A percentile compares a stretch with the other conserved stretches of the same genome.
These are phyloP conservation scores for Falco peregrinus DNA, from an alignment of 2,797 vertebrate genomes.

Conservation along the genomic window DNA sequence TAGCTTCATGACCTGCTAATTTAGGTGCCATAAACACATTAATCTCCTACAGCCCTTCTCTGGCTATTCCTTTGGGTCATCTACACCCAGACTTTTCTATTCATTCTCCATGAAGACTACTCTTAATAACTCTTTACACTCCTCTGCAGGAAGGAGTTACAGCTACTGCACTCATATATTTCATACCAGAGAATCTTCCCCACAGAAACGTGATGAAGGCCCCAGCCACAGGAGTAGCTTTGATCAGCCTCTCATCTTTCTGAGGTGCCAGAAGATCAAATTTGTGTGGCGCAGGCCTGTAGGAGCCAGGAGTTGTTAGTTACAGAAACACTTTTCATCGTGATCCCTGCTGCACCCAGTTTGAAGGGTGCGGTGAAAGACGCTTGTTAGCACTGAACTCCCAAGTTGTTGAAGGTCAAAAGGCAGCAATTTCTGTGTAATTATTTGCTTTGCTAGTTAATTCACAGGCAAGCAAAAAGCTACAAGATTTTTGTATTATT, in stretches of 20 bases:
- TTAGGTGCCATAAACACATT: not conserved
- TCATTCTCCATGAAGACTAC: not conserved
- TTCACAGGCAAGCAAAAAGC: not conserved
- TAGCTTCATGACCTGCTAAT: not conserved
- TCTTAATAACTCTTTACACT: not conserved
- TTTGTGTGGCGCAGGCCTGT: rapidly evolving
- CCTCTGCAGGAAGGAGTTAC: not conserved
- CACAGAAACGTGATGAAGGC: not conserved
- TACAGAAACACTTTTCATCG: not conserved
- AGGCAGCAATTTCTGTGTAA: not conserved
- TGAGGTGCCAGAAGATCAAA: not conserved
- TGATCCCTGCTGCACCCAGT: not conserved
- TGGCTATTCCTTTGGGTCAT: not conserved
- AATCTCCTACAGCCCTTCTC: not conserved
- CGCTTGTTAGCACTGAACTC: not conserved
- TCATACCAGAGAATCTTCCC: not conserved
- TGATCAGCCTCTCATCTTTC: not conserved
- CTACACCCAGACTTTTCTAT: not conserved
- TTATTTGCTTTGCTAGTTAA: not conserved
- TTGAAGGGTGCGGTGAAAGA: not conserved
- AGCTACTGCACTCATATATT: not conserved
- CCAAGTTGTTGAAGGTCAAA: not conserved
- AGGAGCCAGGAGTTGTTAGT: not conserved
- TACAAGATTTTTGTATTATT: not conserved
- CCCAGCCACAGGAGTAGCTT: not conserved